These are phyloP conservation scores for Parnassius apollo DNA, from an alignment of 2,888 invertebrate species.

Conservation along the genomic window DNA sequence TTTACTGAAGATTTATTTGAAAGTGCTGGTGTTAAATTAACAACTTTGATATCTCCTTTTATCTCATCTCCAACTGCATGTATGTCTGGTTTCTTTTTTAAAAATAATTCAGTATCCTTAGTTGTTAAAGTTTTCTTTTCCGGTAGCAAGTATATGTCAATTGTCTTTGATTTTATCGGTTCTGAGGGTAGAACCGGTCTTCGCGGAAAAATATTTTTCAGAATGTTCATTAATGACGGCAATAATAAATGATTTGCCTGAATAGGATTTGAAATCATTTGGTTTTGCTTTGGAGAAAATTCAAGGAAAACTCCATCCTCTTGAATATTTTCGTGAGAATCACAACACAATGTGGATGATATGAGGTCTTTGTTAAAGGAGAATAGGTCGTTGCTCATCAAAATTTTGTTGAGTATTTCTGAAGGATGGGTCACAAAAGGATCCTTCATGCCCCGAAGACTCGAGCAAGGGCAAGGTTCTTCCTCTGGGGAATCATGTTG, in stretches of 20 bases:
- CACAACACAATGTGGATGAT: conserved; percentile 56
- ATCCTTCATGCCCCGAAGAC: conserved; percentile 43
- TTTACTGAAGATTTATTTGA: conserved; percentile 42
- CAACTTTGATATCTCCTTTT: conserved; percentile 43
- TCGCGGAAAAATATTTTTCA: conserved; percentile 43
- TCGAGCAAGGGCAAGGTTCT: conserved; percentile 57
- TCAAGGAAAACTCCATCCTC: conserved; percentile 60
- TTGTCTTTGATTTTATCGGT: conserved; percentile 46
- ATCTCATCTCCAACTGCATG: conserved; percentile 56
- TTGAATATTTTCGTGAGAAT: conserved; percentile 58
- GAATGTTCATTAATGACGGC: conserved; percentile 41
- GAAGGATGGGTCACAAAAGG: conserved; percentile 44
- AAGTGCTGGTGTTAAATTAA: conserved; percentile 31
- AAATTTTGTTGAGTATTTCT: conserved; percentile 55
- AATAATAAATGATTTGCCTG: conserved; percentile 34
- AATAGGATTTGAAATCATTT: conserved; percentile 25
- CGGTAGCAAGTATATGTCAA: conserved; percentile 65
- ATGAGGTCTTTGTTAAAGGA: conserved; percentile 47
- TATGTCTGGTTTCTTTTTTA: conserved; percentile 43
- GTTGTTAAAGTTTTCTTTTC: conserved; percentile 48
- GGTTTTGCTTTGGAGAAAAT: conserved; percentile 44
- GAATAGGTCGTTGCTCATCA: conserved; percentile 56
- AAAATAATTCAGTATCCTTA: conserved; percentile 12
- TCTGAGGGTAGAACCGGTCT: conserved; percentile 35
- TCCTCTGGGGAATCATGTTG: conserved; percentile 40